These are phyloP conservation scores for Scrobipalpa costella DNA, from an alignment of 2,888 invertebrate genomes.

Conservation along the genomic window DNA sequence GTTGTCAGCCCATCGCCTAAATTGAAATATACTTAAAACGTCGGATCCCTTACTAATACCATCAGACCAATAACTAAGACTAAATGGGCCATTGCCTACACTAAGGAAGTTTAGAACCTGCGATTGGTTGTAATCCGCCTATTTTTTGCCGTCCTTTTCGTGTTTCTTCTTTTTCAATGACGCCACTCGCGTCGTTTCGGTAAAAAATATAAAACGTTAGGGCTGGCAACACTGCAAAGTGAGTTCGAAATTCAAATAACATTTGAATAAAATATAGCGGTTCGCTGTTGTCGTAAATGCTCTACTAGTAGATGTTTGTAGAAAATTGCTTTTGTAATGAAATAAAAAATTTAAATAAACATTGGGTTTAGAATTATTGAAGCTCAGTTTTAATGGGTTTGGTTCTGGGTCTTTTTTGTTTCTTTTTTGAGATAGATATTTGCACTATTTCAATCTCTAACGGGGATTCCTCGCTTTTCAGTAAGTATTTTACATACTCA, in stretches of 20 bases:
- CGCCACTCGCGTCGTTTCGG: constrained; percentile 16
- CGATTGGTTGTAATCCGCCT: too few species aligned
- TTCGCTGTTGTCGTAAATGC: neutral
- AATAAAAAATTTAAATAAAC: neutral
- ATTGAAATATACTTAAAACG: too few species aligned
- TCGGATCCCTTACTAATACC: too few species aligned
- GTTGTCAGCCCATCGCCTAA: too few species aligned
- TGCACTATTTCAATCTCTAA: too few species aligned
- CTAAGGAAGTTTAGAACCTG: too few species aligned
- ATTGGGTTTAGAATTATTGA: neutral
- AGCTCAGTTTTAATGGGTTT: neutral
- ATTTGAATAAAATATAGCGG: constrained; percentile 2
- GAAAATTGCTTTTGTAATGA: neutral
- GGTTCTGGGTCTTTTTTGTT: too few species aligned
- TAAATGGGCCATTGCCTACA: too few species aligned
- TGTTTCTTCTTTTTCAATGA: constrained; percentile 21
- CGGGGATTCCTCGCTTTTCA: too few species aligned
- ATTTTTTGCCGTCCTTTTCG: neutral
- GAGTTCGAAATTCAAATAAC: neutral
- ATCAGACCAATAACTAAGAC: too few species aligned
- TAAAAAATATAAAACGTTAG: neutral
- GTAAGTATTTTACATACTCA: too few species aligned
- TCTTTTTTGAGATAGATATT: too few species aligned
- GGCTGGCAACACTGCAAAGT: neutral
- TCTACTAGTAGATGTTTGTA: neutral